A percentile compares a stretch with the other conserved stretches of the same genome.
These are phyloP conservation scores for Deilephila porcellus DNA, from an alignment of 2,888 invertebrate genomes.

Conservation along the genomic window DNA sequence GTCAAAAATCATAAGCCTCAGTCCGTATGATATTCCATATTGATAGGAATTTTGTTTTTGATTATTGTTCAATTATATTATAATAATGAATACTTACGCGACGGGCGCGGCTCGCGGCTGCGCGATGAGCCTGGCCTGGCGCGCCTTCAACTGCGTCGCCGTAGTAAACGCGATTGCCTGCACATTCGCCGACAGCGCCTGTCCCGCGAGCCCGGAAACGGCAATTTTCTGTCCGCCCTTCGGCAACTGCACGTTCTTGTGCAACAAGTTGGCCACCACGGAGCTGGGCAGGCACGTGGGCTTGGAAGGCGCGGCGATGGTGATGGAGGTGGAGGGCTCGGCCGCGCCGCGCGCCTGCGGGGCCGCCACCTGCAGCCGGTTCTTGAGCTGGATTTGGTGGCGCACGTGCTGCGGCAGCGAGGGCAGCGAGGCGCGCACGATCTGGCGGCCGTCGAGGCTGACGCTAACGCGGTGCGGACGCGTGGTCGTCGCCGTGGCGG, in stretches of 20 bases:
- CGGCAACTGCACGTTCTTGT: conserved; percentile 59
- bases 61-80: too few relatives aligned
- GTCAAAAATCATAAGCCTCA: too few relatives aligned
- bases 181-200: conserved; percentile 62
- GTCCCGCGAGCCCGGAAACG: conserved; percentile 58
- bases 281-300: conserved; percentile 59
- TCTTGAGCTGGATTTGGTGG: conserved; percentile 69
- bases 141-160: conserved; percentile 64
- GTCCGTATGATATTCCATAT: too few relatives aligned
- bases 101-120: conserved; percentile 56
- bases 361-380: conserved; percentile 54
- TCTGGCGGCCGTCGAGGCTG: conserved; percentile 64
- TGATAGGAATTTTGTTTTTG: too few relatives aligned
- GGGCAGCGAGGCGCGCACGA: conserved; percentile 59
- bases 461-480: conserved; percentile 50
- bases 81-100: conserved; percentile 52
- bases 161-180: conserved; percentile 70
- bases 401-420: conserved; percentile 55
- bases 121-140: conserved; percentile 62
- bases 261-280: conserved; percentile 56
- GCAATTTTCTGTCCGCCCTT: conserved; percentile 66
- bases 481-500: conserved; percentile 31
- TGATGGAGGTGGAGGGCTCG: conserved; percentile 53
- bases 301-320: conserved; percentile 57
- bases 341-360: conserved; percentile 41